Evolutionary conservation across 2,888 invertebrate genomes (phyloP).

Genomic region (Cacoxenus indagator): DNA sequence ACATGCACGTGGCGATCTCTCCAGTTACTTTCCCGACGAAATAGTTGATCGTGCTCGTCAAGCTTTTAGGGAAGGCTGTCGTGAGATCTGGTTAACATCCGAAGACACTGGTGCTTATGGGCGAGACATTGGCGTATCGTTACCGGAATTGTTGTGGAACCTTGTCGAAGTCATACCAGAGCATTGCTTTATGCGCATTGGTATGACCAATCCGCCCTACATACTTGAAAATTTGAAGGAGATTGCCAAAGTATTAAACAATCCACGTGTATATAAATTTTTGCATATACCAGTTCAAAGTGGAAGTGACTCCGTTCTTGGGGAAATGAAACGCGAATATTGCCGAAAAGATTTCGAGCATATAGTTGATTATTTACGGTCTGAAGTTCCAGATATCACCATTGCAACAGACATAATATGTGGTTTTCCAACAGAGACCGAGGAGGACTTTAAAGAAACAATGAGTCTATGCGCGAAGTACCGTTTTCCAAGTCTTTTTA

Average conservation of each 20-base stretch:
- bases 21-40: slow-evolving; percentile 91
- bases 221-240: slow-evolving; percentile 94
- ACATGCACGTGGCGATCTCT: slow-evolving; percentile 96
- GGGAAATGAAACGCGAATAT: slow-evolving; percentile 98
- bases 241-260: slow-evolving; percentile 87
- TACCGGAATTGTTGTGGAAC: slow-evolving; percentile 88
- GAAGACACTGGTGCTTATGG: slow-evolving; percentile 99
- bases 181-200: slow-evolving; percentile 86
- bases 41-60: slow-evolving; percentile 89
- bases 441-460: slow-evolving; percentile 89
- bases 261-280: slow-evolving; percentile 94
- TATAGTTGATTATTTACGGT: slow-evolving; percentile 86
- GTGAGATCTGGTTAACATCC: slow-evolving; percentile 97
- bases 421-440: slow-evolving; percentile 97
- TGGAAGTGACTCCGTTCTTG: slow-evolving; percentile 93
- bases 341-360: slow-evolving; percentile 87
- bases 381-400: slow-evolving; percentile 89
- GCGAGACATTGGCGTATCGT: slow-evolving; percentile 88
- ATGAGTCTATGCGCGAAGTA: slow-evolving; percentile 86
- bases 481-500: slow-evolving; percentile 93
- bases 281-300: slow-evolving; percentile 98
- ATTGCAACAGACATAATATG: slow-evolving; percentile 99
- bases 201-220: slow-evolving; percentile 99
- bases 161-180: slow-evolving; percentile 79
- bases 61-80: slow-evolving; percentile 92